phyloP scores from a whole-genome alignment of 2,797 vertebrate species.

The Nannoperca obscura region DNA sequence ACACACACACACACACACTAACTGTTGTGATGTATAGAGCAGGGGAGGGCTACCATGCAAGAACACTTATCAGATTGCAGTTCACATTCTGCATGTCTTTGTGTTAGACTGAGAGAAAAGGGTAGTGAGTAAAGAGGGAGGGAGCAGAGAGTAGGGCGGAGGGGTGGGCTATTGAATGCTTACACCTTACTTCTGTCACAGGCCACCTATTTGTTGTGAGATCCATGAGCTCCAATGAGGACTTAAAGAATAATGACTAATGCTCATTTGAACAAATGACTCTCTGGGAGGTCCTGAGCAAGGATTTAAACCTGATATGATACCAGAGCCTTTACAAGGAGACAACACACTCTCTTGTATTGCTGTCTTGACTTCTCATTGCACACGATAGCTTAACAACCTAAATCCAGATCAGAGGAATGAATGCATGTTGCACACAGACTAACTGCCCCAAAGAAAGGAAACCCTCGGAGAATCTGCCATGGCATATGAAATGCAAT shows the following conservation, averaged over 20 bases:
- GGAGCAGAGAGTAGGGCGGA: slow-evolving; percentile 34
- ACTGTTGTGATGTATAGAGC: slow-evolving; percentile 88
- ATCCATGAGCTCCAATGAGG: slow-evolving; percentile 81
- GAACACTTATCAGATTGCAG: slow-evolving; percentile 88
- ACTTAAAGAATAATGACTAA: slow-evolving; percentile 83
- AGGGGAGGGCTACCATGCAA: slow-evolving; percentile 80
- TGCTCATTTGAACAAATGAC: slow-evolving; percentile 87
- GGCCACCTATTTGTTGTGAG: slow-evolving; percentile 82
- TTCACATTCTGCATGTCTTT: slow-evolving; percentile 87
- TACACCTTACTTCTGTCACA: slow-evolving; percentile 86
- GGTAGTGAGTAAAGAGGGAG: slow-evolving; percentile 67
- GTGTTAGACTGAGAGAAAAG: slow-evolving; percentile 77
- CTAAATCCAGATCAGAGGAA: slow-evolving; percentile 58
- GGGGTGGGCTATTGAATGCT: slow-evolving; percentile 82
- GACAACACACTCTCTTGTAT: slow-evolving; percentile 56
- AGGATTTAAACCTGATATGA: slow-evolving; percentile 79
- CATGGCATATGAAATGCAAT: slow-evolving; percentile 68
- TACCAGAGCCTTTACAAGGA: slow-evolving; percentile 67
- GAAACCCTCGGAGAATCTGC: slow-evolving; percentile 62
- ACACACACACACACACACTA: slow-evolving; percentile 45
- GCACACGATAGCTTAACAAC: slow-evolving; percentile 60
- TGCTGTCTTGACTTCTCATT: slow-evolving; percentile 62
- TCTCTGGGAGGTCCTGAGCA: slow-evolving; percentile 76
- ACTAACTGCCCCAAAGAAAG: slow-evolving; percentile 48
- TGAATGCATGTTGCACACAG: slow-evolving; percentile 42